phyloP scores from a whole-genome alignment of 2,888 invertebrate genomes.

The Tenthredo mesomela region DNA sequence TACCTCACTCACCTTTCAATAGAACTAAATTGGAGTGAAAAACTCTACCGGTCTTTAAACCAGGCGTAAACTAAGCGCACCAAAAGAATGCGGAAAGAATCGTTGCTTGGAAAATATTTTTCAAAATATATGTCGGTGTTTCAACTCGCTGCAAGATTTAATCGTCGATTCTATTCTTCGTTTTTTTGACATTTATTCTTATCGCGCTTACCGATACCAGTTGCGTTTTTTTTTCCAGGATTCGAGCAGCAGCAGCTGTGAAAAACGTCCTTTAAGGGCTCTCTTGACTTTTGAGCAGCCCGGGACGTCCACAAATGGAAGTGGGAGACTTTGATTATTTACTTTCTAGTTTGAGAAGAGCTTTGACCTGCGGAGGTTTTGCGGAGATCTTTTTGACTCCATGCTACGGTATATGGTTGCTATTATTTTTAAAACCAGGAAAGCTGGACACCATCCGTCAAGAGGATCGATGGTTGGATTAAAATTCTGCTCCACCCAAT shows the following conservation, averaged over 20 bases:
- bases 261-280: slow-evolving; percentile 43
- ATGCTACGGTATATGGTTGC: slow-evolving; percentile 52
- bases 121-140: neutral
- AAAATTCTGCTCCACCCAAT: slow-evolving; percentile 60
- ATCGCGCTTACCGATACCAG: neutral
- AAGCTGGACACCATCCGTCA: slow-evolving; percentile 61
- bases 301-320: neutral
- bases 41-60: slow-evolving; percentile 53
- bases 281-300: slow-evolving; percentile 47
- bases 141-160: neutral
- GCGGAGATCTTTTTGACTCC: slow-evolving; percentile 60
- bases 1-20: slow-evolving; percentile 58
- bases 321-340: slow-evolving; percentile 62
- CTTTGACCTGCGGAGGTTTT: slow-evolving; percentile 58
- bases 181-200: neutral
- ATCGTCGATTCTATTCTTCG: neutral
- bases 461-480: slow-evolving; percentile 61
- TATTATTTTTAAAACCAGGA: slow-evolving; percentile 63
- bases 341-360: slow-evolving; percentile 60
- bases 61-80: slow-evolving; percentile 64
- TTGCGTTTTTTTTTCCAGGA: neutral
- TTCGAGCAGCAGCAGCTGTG: slow-evolving; percentile 1
- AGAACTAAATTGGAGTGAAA: slow-evolving; percentile 63
- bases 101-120: neutral
- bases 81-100: neutral